Evolutionary conservation across 2,113 vertebrate genomes (phyloP), one percentile per base, ranked within the genome.

Genomic region (Potamarius usumacintae): DNA sequence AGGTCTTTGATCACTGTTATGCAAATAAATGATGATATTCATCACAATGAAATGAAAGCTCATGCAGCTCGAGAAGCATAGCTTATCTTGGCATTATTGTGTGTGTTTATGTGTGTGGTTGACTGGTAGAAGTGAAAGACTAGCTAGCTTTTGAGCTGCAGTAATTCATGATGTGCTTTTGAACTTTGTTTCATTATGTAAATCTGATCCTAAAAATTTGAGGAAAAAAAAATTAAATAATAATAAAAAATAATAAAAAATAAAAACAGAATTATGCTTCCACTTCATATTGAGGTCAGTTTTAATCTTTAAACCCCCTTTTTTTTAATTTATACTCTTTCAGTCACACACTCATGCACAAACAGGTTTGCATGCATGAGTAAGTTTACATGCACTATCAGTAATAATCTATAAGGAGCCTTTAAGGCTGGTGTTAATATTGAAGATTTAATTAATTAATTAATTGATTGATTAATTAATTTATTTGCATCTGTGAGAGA

Each of bases 101-200:
- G 63, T 30, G 82, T 87, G 78, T 74, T 62, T 57, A 15, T 15
- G 85, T 48, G 85, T 55, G 48, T 57, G 18, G 22, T 69, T 83
- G 85, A 69, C 50, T 69, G 76, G 60, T 63, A 63, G 60, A 63
- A 63, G 20, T 63, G 20, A 63, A 63, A 25, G 60, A 63, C 60
- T 63, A 63, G 18, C 22, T 2, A 63, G 60, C 60, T 63, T 63
- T 63, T 34, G 15, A 58, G 15, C 57, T 58, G 0, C 57, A 17
- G 57, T 18, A 15, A 58, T 58, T 58, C 48, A 22, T 63, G 65
- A 65, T 72, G 20, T 55, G 52, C 84, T 50, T 22, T 62, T 48
- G 34, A 85, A 74, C 58, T 12, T 62, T 17, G 22, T 20, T 57
- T 85, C 22, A 42, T 82, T 82, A 63, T 48, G 55, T 12, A 48